phyloP scores from a whole-genome alignment of 2,888 invertebrate genomes.

The Pocota personata region DNA sequence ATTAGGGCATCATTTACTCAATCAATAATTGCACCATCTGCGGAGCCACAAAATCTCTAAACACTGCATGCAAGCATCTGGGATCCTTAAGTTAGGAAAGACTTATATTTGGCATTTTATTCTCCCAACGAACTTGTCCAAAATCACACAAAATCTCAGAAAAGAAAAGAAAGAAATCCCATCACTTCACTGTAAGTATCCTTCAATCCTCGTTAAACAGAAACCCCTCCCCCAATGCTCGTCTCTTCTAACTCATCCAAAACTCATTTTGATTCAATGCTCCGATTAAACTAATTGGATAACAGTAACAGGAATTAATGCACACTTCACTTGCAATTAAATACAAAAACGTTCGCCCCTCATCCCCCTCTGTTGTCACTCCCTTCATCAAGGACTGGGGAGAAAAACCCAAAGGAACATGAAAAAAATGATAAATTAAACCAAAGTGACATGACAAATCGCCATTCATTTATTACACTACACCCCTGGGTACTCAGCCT shows the following conservation, averaged over 20 bases:
- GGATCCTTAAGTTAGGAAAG: too few relatives aligned
- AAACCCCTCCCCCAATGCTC: not conserved
- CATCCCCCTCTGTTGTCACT: conserved; percentile 13
- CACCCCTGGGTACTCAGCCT: not conserved
- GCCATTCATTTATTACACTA: conserved; percentile 60
- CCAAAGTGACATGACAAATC: conserved; percentile 69
- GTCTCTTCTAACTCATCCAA: not conserved
- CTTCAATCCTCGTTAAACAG: not conserved
- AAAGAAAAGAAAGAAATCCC: not conserved
- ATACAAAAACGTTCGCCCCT: conserved; percentile 15
- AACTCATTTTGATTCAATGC: conserved; percentile 29
- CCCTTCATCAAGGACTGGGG: not conserved
- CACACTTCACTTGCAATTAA: conserved; percentile 61
- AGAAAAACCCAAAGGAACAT: conserved; percentile 19
- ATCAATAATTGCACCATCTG: too few relatives aligned
- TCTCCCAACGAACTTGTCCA: too few relatives aligned
- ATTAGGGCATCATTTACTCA: too few relatives aligned
- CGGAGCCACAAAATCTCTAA: too few relatives aligned
- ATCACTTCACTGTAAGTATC: not conserved
- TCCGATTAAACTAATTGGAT: conserved; percentile 53
- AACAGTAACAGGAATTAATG: conserved; percentile 53
- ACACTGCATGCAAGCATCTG: too few relatives aligned
- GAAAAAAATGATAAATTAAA: conserved; percentile 64
- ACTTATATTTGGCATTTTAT: too few relatives aligned
- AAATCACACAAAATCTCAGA: not conserved